These are phyloP conservation scores for Phrynocephalus guinanensis DNA, from an alignment of 2,797 vertebrate species.

Conservation along the genomic window DNA sequence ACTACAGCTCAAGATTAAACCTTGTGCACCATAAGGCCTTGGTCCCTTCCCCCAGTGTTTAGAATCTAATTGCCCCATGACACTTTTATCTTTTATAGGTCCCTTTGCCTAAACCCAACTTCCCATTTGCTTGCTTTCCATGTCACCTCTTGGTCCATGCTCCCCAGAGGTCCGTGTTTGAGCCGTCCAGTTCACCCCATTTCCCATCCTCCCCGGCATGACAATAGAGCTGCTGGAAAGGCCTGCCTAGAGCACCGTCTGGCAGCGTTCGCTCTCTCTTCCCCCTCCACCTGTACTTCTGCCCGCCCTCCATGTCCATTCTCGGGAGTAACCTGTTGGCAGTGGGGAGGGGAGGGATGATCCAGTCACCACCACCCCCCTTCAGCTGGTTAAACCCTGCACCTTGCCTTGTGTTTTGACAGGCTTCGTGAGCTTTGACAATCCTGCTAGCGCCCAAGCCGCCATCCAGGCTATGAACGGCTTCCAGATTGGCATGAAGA, in stretches of 20 bases:
- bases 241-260: slow-evolving; percentile 55
- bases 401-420: slow-evolving; percentile 83
- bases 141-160: neutral
- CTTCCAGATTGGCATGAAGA: slow-evolving; percentile 99
- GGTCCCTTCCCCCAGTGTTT: neutral
- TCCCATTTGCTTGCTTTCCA: slow-evolving; percentile 17
- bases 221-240: slow-evolving; percentile 36
- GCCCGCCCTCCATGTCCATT: slow-evolving; percentile 68
- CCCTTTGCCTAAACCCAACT: neutral
- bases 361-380: slow-evolving; percentile 53
- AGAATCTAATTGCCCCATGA: no score
- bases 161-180: neutral
- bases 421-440: slow-evolving; percentile 99
- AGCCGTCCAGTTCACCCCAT: slow-evolving; percentile 28
- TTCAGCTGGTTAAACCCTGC: slow-evolving; percentile 70
- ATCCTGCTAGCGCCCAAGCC: slow-evolving; percentile 98
- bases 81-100: neutral
- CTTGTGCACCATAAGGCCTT: no score
- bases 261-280: slow-evolving; percentile 15
- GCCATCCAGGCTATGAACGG: slow-evolving; percentile 99
- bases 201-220: slow-evolving; percentile 36
- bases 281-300: slow-evolving; percentile 15
- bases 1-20: neutral
- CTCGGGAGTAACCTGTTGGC: slow-evolving; percentile 64
- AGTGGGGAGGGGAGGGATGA: slow-evolving; percentile 38